phyloP scores from a whole-genome alignment of 2,797 vertebrate genomes.

The Streptopelia turtur region DNA sequence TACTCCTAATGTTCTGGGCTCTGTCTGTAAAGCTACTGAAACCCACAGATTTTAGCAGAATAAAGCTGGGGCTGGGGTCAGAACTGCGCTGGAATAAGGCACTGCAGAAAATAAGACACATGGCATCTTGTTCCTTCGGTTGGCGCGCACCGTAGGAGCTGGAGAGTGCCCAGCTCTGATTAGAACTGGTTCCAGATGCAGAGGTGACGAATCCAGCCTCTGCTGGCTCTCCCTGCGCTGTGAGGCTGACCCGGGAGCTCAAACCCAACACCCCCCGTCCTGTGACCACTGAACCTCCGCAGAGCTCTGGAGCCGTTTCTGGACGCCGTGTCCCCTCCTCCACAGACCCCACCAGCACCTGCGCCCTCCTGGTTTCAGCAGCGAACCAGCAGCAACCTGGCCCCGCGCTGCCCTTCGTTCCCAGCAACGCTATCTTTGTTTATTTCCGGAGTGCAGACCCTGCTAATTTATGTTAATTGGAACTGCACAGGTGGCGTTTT shows the following conservation, averaged over 20 bases:
- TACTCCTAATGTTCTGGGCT: not conserved
- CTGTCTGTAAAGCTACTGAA: not conserved
- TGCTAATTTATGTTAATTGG: not conserved
- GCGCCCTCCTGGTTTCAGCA: accelerated
- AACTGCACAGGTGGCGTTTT: not conserved
- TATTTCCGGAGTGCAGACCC: not conserved
- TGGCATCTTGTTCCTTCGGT: not conserved
- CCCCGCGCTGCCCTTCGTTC: not conserved
- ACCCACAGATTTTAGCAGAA: not conserved
- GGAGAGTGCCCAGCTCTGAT: not conserved
- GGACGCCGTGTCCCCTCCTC: not conserved
- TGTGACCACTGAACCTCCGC: accelerated
- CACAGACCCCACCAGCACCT: accelerated
- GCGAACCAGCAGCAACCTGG: not conserved
- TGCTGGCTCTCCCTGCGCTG: not conserved
- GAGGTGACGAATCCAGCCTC: not conserved
- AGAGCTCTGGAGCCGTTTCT: not conserved
- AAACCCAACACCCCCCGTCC: accelerated
- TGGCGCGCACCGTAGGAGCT: not conserved
- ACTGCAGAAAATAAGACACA: not conserved
- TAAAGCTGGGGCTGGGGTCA: not conserved
- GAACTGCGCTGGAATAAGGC: not conserved
- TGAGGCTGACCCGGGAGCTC: not conserved
- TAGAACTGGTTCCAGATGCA: not conserved
- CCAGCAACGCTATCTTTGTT: not conserved